These are phyloP conservation scores for Copidosoma floridanum DNA, from an alignment of 1,140 invertebrate genomes.

Conservation along the genomic window DNA sequence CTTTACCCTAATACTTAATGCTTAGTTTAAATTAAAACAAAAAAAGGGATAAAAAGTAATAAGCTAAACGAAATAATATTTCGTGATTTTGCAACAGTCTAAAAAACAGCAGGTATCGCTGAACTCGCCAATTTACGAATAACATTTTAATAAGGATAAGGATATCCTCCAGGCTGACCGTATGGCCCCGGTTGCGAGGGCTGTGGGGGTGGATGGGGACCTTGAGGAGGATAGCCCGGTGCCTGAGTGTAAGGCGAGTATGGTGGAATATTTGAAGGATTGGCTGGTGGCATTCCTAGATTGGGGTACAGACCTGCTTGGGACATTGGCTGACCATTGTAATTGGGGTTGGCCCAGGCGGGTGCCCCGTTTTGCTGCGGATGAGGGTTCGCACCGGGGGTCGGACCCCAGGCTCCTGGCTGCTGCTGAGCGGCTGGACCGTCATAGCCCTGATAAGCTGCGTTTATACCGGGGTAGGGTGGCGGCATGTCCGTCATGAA, in stretches of 20 bases:
- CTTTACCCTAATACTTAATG: too few relatives aligned
- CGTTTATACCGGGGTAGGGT: slow-evolving; percentile 85
- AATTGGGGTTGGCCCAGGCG: slow-evolving; percentile 51
- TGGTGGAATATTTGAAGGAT: slow-evolving; percentile 44
- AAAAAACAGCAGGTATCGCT: neutral
- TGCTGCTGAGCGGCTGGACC: slow-evolving; percentile 34
- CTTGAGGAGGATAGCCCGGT: slow-evolving; percentile 6
- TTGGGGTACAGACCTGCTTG: slow-evolving; percentile 54
- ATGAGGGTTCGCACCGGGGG: slow-evolving; percentile 14
- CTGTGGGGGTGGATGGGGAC: slow-evolving; percentile 15
- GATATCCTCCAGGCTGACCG: neutral
- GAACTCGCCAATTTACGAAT: neutral
- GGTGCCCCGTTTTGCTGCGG: slow-evolving; percentile 44
- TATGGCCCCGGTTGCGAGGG: neutral
- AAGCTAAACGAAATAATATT: too few relatives aligned
- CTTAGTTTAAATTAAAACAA: too few relatives aligned
- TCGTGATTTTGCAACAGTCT: too few relatives aligned
- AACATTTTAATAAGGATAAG: slow-evolving; percentile 10
- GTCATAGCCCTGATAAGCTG: slow-evolving; percentile 52
- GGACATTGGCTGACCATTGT: slow-evolving; percentile 50
- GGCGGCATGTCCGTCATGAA: slow-evolving; percentile 92
- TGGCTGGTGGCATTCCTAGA: slow-evolving; percentile 43
- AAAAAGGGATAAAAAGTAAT: too few relatives aligned
- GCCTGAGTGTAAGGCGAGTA: slow-evolving; percentile 37
- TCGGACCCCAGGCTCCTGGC: slow-evolving; percentile 33